A percentile compares a stretch with the other conserved stretches of the same genome.
phyloP scores from a whole-genome alignment of 2,888 invertebrate species.

The Noctuana brunneofusca region DNA sequence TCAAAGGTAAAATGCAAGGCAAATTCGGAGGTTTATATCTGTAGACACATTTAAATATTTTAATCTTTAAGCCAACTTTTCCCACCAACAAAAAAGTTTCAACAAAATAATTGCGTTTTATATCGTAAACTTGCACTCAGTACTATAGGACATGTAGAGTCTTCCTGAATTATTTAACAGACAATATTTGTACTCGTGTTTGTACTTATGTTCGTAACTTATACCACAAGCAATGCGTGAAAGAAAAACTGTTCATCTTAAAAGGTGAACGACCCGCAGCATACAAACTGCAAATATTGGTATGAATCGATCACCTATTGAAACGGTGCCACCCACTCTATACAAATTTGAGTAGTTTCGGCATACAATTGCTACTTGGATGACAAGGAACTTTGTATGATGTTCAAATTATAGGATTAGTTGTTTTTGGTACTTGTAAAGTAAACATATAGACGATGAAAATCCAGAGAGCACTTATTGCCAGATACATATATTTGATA shows the following conservation, averaged over 20 bases:
- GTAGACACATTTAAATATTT: too few species aligned
- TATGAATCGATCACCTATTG: constrained; percentile 38
- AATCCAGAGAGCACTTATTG: too few species aligned
- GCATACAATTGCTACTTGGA: constrained; percentile 3
- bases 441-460: background rate
- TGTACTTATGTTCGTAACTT: constrained; percentile 28
- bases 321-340: constrained; percentile 33
- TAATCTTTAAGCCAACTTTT: too few species aligned
- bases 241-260: constrained; percentile 33
- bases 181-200: background rate
- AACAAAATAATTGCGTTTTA: too few species aligned
- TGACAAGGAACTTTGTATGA: background rate
- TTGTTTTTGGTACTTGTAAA: background rate
- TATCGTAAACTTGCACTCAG: too few species aligned
- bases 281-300: constrained; percentile 40
- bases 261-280: constrained; percentile 40
- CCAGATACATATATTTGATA: too few species aligned
- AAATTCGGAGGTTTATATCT: too few species aligned
- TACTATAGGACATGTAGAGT: too few species aligned
- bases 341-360: constrained; percentile 14
- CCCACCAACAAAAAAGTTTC: too few species aligned
- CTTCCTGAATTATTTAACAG: too few species aligned
- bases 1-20: too few species aligned
- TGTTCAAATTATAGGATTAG: background rate
- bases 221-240: constrained; percentile 26